Evolutionary conservation across 2,797 vertebrate genomes (phyloP).

Genomic region (Rhinophrynus dorsalis): DNA sequence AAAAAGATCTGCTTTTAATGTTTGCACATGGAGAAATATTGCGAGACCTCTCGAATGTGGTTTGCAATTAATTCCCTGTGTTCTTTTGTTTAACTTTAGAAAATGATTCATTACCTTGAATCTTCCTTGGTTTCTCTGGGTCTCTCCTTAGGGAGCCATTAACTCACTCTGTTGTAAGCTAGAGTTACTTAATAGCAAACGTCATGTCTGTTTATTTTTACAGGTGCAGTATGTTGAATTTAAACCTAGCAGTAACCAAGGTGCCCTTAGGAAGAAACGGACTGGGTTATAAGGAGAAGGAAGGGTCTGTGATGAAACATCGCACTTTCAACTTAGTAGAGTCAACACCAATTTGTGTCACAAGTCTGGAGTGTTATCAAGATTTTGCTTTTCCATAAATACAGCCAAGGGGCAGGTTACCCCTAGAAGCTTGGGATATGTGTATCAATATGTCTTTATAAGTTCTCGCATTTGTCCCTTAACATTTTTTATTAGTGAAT

Average conservation of each 20-base stretch:
- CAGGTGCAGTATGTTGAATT: constrained; percentile 92
- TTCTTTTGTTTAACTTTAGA: constrained; percentile 87
- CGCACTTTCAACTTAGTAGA: background rate
- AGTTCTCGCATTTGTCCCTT: too few relatives aligned
- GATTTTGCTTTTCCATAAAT: background rate
- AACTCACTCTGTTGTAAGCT: constrained; percentile 79
- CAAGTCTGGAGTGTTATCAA: background rate
- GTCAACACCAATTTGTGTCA: constrained; percentile 21
- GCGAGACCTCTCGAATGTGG: constrained; percentile 95
- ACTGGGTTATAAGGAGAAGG: constrained; percentile 64
- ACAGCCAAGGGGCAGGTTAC: background rate
- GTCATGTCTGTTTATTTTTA: constrained; percentile 92
- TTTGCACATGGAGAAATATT: constrained; percentile 85
- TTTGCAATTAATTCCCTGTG: constrained; percentile 97
- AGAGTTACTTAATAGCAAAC: constrained; percentile 85
- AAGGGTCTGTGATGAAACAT: background rate
- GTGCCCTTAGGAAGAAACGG: constrained; percentile 82
- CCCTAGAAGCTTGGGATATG: background rate
- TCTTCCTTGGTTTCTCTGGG: constrained; percentile 76
- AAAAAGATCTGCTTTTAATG: constrained; percentile 86
- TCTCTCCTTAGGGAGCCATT: constrained; percentile 91
- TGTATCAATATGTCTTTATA: too few relatives aligned
- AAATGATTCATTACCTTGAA: constrained; percentile 98
- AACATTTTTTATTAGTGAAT: too few relatives aligned
- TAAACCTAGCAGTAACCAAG: constrained; percentile 78